Evolutionary conservation across 1,140 invertebrate genomes (phyloP).

Genomic region (Papilio machaon): DNA sequence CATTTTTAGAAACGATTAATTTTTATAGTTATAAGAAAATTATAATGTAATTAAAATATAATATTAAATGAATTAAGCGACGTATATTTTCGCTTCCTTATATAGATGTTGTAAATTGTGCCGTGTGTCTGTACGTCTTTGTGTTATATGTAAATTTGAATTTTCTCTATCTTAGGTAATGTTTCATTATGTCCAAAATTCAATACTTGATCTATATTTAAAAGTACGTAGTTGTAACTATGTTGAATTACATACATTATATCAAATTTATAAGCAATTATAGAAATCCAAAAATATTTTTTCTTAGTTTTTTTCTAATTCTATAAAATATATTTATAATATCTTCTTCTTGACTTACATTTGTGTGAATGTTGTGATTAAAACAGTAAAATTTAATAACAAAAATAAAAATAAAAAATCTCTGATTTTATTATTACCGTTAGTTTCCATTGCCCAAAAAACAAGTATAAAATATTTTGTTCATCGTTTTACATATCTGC

Average conservation of each 20-base stretch:
- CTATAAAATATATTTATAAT: constrained; percentile 51
- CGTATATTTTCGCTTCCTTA: constrained; percentile 71
- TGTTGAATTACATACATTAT: constrained; percentile 61
- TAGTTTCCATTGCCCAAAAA: not conserved
- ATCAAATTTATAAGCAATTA: constrained; percentile 50
- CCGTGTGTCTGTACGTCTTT: constrained; percentile 66
- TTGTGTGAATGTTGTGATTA: constrained; percentile 57
- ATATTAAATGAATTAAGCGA: constrained; percentile 62
- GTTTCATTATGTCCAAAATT: constrained; percentile 64
- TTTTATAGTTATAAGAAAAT: constrained; percentile 52
- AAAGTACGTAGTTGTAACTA: constrained; percentile 59
- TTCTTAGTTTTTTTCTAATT: constrained; percentile 59
- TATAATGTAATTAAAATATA: constrained; percentile 52
- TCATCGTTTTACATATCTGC: not conserved
- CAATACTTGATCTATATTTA: constrained; percentile 57
- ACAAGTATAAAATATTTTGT: not conserved
- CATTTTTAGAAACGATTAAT: constrained; percentile 66
- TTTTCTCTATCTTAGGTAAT: constrained; percentile 69
- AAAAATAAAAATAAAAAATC: constrained; percentile 50
- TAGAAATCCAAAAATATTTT: constrained; percentile 49
- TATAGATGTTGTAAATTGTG: constrained; percentile 73
- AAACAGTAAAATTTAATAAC: constrained; percentile 53
- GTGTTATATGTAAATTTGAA: constrained; percentile 65
- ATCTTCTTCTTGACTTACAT: constrained; percentile 53
- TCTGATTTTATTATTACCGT: constrained; percentile 55